phyloP scores from a whole-genome alignment of 92 coral and sea anemone genomes.

The Siderastrea radians region DNA sequence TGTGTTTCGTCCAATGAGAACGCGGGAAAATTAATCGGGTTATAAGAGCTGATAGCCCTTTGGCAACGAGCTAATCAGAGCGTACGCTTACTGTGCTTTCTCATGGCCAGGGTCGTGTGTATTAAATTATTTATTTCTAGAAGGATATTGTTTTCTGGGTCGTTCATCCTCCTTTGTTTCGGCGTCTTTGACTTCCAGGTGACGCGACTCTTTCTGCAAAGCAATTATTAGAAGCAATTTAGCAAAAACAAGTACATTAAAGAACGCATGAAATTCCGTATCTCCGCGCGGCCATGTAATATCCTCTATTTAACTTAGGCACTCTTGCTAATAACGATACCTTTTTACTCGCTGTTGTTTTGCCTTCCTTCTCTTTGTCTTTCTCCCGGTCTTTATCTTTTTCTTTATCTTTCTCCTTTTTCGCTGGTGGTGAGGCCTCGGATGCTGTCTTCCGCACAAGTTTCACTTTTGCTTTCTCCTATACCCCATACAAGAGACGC shows the following conservation, averaged over 20 bases:
- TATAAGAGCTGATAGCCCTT: too few relatives aligned
- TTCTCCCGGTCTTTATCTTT: slow-evolving; percentile 60
- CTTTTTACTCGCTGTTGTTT: slow-evolving; percentile 76
- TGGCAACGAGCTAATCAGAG: too few relatives aligned
- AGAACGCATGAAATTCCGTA: too few relatives aligned
- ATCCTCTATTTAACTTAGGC: neutral
- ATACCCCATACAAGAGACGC: neutral
- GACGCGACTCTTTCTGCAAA: slow-evolving; percentile 74
- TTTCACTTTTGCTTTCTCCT: slow-evolving; percentile 68
- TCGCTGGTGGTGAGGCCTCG: slow-evolving; percentile 54
- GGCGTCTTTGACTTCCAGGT: slow-evolving; percentile 61
- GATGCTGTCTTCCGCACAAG: slow-evolving; percentile 59
- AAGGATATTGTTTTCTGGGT: slow-evolving; percentile 86
- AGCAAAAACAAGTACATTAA: neutral
- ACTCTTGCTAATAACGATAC: slow-evolving; percentile 12
- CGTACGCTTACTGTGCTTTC: too few relatives aligned
- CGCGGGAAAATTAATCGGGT: too few relatives aligned
- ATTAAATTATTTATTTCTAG: neutral
- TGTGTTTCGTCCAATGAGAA: too few relatives aligned
- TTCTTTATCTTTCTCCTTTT: slow-evolving; percentile 78
- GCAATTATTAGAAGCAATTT: neutral
- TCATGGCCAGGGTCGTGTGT: too few relatives aligned
- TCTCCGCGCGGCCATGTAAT: neutral
- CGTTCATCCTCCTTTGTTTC: slow-evolving; percentile 76
- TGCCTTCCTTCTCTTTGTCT: slow-evolving; percentile 66